phyloP scores from a whole-genome alignment of 1,140 invertebrate genomes.

The Drosophila tristis region DNA sequence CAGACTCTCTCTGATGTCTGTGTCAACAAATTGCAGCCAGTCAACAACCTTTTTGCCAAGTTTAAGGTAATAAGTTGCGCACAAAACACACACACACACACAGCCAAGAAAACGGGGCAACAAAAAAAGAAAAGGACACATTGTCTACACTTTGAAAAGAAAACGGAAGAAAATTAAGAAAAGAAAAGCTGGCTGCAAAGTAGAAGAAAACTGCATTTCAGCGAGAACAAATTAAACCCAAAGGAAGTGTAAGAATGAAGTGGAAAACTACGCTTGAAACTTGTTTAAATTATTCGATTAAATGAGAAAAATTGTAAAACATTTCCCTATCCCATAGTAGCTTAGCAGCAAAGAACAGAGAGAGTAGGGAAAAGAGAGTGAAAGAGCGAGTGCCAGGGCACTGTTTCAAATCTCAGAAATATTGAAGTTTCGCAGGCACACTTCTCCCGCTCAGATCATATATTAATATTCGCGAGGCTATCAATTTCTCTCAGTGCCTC shows the following conservation, averaged over 20 bases:
- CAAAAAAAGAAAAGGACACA: constrained; percentile 54
- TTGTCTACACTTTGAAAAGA: constrained; percentile 49
- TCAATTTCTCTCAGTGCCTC: no score
- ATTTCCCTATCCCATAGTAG: no score
- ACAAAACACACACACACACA: constrained; percentile 20
- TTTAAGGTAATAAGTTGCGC: constrained; percentile 75
- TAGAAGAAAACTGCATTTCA: not conserved
- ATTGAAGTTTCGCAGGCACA: no score
- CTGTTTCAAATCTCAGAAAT: no score
- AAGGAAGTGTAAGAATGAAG: not conserved
- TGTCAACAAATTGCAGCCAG: constrained; percentile 72
- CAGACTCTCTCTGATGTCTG: constrained; percentile 22
- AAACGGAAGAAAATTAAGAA: constrained; percentile 37
- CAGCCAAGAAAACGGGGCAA: constrained; percentile 13
- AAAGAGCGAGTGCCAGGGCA: no score
- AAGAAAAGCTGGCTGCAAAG: not conserved
- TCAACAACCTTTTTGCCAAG: constrained; percentile 77
- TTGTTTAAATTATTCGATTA: not conserved
- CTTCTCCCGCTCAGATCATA: no score
- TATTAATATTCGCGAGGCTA: no score
- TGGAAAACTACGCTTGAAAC: not conserved
- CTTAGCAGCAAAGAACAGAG: no score
- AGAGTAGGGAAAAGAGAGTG: no score
- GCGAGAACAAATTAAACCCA: not conserved
- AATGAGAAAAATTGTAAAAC: not conserved